These are phyloP conservation scores for Caenorhabditis japonica DNA, from an alignment of 2,888 invertebrate genomes.

Conservation along the genomic window DNA sequence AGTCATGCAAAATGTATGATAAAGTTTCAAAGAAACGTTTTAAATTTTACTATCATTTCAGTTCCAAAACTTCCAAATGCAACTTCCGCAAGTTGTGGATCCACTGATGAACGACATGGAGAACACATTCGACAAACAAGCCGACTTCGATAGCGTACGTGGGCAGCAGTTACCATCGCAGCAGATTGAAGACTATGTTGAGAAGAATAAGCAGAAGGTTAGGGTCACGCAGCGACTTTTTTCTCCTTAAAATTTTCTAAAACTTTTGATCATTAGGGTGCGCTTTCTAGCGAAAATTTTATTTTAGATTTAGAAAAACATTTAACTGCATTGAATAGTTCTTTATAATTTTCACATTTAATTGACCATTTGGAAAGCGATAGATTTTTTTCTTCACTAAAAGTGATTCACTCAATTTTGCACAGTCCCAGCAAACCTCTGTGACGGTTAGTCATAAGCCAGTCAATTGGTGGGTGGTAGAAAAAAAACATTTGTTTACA, in stretches of 20 bases:
- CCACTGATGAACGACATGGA: slow-evolving; percentile 55
- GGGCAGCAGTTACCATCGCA: slow-evolving; percentile 55
- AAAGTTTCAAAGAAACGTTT: no score
- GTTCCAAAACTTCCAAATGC: slow-evolving; percentile 46
- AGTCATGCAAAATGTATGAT: slow-evolving; percentile 28
- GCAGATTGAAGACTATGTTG: slow-evolving; percentile 62
- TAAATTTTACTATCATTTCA: slow-evolving; percentile 15
- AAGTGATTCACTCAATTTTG: neutral
- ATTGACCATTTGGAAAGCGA: no score
- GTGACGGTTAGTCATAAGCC: slow-evolving; percentile 25
- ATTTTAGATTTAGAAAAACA: no score
- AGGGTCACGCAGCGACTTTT: slow-evolving; percentile 32
- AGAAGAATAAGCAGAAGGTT: slow-evolving; percentile 64
- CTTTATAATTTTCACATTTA: no score
- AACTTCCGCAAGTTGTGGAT: slow-evolving; percentile 30
- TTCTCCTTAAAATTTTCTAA: neutral
- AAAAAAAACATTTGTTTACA: no score
- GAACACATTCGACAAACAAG: slow-evolving; percentile 41
- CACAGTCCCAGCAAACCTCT: slow-evolving; percentile 8
- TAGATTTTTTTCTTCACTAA: no score
- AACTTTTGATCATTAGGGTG: neutral
- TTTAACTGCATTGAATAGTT: no score
- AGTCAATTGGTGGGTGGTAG: no score
- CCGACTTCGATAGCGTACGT: slow-evolving; percentile 60
- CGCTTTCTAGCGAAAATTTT: slow-evolving; percentile 21